Percentiles rank a stretch among this genome's conserved stretches.
These are phyloP conservation scores for Macrostomum lignano DNA, from an alignment of 1,140 invertebrate genomes.

Conservation along the genomic window DNA sequence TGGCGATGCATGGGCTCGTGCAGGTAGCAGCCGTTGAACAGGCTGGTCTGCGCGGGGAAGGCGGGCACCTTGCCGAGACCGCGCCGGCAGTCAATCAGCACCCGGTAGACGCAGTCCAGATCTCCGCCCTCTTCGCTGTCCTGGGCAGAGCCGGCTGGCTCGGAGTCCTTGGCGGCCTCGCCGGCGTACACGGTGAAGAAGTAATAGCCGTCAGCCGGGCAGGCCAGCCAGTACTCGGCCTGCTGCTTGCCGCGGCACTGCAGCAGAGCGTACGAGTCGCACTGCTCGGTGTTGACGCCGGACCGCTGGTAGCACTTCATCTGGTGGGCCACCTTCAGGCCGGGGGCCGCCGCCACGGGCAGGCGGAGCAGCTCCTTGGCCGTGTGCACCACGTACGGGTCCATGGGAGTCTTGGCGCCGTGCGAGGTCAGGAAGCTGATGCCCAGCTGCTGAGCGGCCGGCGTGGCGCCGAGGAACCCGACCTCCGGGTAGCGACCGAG, in stretches of 20 bases:
- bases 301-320: constrained; percentile 18
- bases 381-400: constrained; percentile 16
- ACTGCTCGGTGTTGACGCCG: constrained; percentile 15
- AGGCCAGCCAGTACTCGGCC: constrained; percentile 16
- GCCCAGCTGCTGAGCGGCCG: constrained; percentile 1
- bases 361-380: constrained; percentile 10
- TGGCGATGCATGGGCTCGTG: constrained; percentile 14
- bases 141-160: constrained; percentile 10
- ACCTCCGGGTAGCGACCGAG: constrained; percentile 5
- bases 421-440: constrained; percentile 11
- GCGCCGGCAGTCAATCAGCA: constrained; percentile 17
- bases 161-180: constrained; percentile 9
- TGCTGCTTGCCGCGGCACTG: constrained; percentile 10
- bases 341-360: not conserved
- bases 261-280: constrained; percentile 19
- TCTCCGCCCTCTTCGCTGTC: no score
- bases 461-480: constrained; percentile 7
- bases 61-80: constrained; percentile 14
- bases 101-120: constrained; percentile 19
- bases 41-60: constrained; percentile 19
- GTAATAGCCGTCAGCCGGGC: constrained; percentile 21
- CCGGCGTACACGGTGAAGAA: constrained; percentile 20
- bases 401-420: constrained; percentile 12
- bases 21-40: constrained; percentile 19
- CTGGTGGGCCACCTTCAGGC: constrained; percentile 12